Conservation (phyloP, 1,140 invertebrate species). For the Lucilia sericata region DNA sequence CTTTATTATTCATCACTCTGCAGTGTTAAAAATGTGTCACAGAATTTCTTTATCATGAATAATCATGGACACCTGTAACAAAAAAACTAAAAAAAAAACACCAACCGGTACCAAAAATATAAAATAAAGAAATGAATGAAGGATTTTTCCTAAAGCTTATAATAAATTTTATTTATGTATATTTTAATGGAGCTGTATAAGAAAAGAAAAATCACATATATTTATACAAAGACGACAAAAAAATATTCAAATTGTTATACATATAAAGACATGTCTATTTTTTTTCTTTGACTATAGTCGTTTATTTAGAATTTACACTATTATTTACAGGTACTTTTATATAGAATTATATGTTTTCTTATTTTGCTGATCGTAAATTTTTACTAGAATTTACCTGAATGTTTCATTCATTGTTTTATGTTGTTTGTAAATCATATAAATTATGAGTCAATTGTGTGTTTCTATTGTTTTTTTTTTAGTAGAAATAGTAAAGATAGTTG, state of each 20-base stretch:
- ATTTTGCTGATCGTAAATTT: neutral
- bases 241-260: neutral
- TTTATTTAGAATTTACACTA: neutral
- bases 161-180: neutral
- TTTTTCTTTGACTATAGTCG: neutral
- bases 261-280: neutral
- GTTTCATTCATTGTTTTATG: neutral
- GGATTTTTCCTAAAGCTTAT: neutral
- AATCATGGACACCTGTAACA: constrained; percentile 13
- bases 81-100: neutral
- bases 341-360: too few relatives aligned
- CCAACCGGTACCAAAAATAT: neutral
- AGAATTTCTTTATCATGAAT: constrained; percentile 1
- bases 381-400: neutral
- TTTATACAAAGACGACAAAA: neutral
- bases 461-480: neutral
- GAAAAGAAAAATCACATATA: neutral
- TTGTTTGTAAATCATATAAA: constrained; percentile 34
- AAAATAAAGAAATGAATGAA: neutral
- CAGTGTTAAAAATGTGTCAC: neutral
- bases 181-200: neutral
- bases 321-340: neutral
- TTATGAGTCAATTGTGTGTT: constrained; percentile 36
- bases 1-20: neutral
- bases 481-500: neutral